Conservation (phyloP, 2,113 vertebrate species). For the Apeltes quadracus region DNA sequence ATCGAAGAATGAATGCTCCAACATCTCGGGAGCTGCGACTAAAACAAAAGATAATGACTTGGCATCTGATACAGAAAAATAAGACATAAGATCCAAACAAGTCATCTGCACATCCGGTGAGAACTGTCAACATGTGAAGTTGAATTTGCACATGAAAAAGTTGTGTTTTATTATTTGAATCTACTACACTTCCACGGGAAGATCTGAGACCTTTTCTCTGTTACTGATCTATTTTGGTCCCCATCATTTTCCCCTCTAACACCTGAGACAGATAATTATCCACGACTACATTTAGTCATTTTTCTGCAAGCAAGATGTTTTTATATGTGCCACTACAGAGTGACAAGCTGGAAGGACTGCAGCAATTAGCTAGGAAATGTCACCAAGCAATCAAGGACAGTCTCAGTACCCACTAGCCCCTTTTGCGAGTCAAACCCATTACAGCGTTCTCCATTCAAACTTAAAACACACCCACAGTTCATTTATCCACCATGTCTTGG, state of each 20-base stretch:
- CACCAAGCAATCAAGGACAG: conserved; percentile 33
- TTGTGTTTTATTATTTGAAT: conserved; percentile 75
- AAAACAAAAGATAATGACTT: conserved; percentile 71
- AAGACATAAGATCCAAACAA: conserved; percentile 59
- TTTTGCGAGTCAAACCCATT: conserved; percentile 29
- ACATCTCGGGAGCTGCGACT: conserved; percentile 57
- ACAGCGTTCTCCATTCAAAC: conserved; percentile 25
- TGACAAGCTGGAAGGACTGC: conserved; percentile 51
- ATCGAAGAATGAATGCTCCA: conserved; percentile 61
- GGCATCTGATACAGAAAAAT: conserved; percentile 54
- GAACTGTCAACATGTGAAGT: conserved; percentile 77
- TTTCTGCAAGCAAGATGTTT: conserved; percentile 44
- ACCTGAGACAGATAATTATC: conserved; percentile 81
- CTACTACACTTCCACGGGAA: conserved; percentile 61
- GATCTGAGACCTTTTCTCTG: conserved; percentile 74
- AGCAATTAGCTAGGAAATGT: conserved; percentile 48
- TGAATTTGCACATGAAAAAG: conserved; percentile 81
- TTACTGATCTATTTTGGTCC: conserved; percentile 81
- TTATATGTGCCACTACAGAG: conserved; percentile 52
- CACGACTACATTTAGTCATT: conserved; percentile 65
- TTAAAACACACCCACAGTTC: conserved; percentile 31
- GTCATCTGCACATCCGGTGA: conserved; percentile 53
- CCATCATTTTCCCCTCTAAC: conserved; percentile 69
- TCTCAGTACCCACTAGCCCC: not conserved
- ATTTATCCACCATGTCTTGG: conserved; percentile 56